Evolutionary conservation across 2,797 vertebrate genomes (phyloP).

Genomic region (Trichosurus vulpecula): DNA sequence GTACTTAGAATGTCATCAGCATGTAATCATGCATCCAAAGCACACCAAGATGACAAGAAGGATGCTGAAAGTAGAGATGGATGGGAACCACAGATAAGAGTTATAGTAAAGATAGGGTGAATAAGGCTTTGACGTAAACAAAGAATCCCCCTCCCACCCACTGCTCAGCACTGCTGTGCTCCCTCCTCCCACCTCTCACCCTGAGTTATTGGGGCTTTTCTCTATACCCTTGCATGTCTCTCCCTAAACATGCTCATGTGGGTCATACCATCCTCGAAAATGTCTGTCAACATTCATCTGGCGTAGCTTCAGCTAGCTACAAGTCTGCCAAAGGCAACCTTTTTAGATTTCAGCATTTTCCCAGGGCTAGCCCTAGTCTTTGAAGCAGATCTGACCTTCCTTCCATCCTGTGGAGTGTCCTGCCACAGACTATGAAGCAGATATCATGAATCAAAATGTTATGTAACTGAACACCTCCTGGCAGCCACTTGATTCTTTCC

Average conservation of each 20-base stretch:
- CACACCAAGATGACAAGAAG: neutral
- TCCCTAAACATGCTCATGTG: neutral
- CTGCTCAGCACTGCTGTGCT: neutral
- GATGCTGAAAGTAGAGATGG: neutral
- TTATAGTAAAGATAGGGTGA: neutral
- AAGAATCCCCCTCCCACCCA: neutral
- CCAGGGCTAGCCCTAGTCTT: neutral
- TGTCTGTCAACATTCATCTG: neutral
- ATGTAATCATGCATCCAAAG: neutral
- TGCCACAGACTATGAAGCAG: conserved; percentile 23
- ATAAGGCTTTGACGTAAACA: neutral
- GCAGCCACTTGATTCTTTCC: conserved; percentile 4
- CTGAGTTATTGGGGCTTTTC: neutral
- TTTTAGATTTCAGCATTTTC: neutral
- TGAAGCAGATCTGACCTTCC: conserved; percentile 26
- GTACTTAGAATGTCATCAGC: neutral
- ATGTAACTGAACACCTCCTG: neutral
- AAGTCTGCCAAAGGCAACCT: neutral
- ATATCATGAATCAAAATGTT: conserved; percentile 10
- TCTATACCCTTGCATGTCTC: neutral
- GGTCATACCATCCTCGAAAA: neutral
- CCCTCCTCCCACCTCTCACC: neutral
- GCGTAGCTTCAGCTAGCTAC: neutral
- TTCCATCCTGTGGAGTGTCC: neutral
- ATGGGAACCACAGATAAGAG: neutral